Percentiles rank a stretch among this genome's conserved stretches.
These are phyloP conservation scores for Ctena decussata DNA, from an alignment of 2,888 invertebrate species.

Conservation along the genomic window DNA sequence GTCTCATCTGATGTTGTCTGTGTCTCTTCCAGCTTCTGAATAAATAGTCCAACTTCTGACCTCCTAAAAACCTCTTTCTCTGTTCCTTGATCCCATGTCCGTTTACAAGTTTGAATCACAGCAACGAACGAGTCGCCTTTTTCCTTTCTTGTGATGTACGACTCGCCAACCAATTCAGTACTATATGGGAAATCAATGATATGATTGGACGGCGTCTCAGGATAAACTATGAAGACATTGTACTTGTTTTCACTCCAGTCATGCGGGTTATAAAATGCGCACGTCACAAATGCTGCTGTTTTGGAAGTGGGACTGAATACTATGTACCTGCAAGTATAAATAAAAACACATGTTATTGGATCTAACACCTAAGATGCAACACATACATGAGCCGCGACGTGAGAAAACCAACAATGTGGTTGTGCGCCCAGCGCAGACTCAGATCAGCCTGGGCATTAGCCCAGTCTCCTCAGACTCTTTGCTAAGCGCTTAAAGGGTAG, in stretches of 20 bases:
- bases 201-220: constrained; percentile 58
- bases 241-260: constrained; percentile 77
- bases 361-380: too few relatives aligned
- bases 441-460: too few relatives aligned
- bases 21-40: constrained; percentile 51
- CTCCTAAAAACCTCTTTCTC: constrained; percentile 56
- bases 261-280: constrained; percentile 67
- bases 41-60: constrained; percentile 63
- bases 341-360: too few relatives aligned
- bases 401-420: too few relatives aligned
- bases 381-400: too few relatives aligned
- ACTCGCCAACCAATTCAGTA: constrained; percentile 73
- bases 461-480: too few relatives aligned
- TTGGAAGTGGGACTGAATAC: constrained; percentile 71
- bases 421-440: too few relatives aligned
- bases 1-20: constrained; percentile 39
- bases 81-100: constrained; percentile 36
- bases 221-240: constrained; percentile 67
- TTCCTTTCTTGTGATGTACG: constrained; percentile 60
- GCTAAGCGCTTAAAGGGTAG: too few relatives aligned
- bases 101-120: constrained; percentile 69
- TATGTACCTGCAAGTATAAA: constrained; percentile 69
- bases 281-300: constrained; percentile 71
- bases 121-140: constrained; percentile 60
- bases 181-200: constrained; percentile 68